A percentile compares a stretch with the other conserved stretches of the same genome.
Conservation (phyloP, 1,140 invertebrate species). For the Caenorhabditis inopinata region DNA sequence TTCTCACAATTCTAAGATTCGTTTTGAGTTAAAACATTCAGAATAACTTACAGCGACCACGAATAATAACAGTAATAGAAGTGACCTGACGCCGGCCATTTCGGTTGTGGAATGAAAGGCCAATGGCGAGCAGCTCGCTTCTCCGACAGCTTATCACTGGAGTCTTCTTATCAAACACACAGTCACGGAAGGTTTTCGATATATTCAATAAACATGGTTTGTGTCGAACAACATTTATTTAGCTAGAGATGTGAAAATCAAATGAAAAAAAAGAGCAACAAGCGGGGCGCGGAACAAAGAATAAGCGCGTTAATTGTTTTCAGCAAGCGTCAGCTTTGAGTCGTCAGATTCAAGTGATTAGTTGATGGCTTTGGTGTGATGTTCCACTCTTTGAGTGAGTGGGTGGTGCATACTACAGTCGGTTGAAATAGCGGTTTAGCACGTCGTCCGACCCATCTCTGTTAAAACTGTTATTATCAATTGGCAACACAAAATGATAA, state of each 20-base stretch:
- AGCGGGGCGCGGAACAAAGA: not conserved
- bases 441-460: conserved; percentile 19
- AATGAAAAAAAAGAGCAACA: not conserved
- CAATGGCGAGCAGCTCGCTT: not conserved
- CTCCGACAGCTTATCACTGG: not conserved
- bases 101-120: conserved; percentile 7
- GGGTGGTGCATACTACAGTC: not conserved
- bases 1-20: no score
- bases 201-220: conserved; percentile 9
- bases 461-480: not conserved
- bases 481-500: not conserved
- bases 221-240: conserved; percentile 10
- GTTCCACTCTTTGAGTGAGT: not conserved
- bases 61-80: not conserved
- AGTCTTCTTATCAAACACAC: conserved; percentile 2
- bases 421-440: conserved; percentile 19
- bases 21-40: no score
- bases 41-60: conserved; percentile 10
- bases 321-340: not conserved
- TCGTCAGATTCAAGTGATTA: not conserved
- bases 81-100: not conserved
- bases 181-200: conserved; percentile 10
- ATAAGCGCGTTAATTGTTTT: not conserved
- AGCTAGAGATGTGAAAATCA: not conserved
- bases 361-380: not conserved